Percentiles rank a stretch among this genome's conserved stretches.
Conservation (phyloP, 2,888 invertebrate genomes). For the Mythimna loreyi region DNA sequence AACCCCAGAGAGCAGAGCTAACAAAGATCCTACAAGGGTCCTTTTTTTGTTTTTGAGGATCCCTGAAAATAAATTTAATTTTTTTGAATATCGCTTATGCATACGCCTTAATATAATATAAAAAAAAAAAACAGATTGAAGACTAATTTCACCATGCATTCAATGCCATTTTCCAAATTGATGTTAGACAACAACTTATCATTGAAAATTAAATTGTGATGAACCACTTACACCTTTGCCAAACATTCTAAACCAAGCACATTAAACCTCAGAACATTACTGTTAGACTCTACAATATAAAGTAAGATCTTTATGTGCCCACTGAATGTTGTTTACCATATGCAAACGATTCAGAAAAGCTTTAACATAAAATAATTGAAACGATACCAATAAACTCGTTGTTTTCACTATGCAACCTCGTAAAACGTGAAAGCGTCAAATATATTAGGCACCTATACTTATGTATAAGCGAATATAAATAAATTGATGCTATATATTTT, state of each 20-base stretch:
- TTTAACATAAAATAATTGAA: slow-evolving; percentile 36
- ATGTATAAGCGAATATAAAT: slow-evolving; percentile 15
- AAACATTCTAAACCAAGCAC: background rate
- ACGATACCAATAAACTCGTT: slow-evolving; percentile 43
- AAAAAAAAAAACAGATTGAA: background rate
- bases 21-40: no score
- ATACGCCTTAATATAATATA: no score
- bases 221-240: background rate
- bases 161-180: background rate
- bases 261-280: background rate
- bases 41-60: no score
- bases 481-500: slow-evolving; percentile 6
- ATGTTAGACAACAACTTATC: background rate
- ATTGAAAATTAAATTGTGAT: background rate
- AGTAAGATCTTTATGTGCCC: slow-evolving; percentile 2
- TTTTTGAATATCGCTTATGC: no score
- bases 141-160: background rate
- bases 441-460: slow-evolving; percentile 33
- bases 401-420: slow-evolving; percentile 39
- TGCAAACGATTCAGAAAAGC: slow-evolving; percentile 18
- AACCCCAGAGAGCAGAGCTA: no score
- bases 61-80: no score
- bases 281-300: background rate
- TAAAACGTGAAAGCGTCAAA: slow-evolving; percentile 48
- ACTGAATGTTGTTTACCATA: background rate